Percentiles rank a stretch among this genome's conserved stretches.
phyloP scores from a whole-genome alignment of 2,888 invertebrate species.

The Endomychus coccineus region DNA sequence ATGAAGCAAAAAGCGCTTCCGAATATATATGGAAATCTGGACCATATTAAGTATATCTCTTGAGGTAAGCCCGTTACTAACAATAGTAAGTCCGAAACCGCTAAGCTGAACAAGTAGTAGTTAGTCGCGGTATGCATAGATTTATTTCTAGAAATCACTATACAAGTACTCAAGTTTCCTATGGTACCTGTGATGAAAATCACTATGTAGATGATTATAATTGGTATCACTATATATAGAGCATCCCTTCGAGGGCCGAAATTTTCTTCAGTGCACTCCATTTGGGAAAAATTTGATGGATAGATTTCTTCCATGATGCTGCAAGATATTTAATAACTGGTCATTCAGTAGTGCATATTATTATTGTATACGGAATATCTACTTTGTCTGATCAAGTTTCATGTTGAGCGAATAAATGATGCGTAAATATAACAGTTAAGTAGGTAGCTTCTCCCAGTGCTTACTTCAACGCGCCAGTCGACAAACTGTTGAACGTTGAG shows the following conservation, averaged over 20 bases:
- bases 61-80: slow-evolving; percentile 73
- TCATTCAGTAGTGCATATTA: too few relatives aligned
- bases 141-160: slow-evolving; percentile 79
- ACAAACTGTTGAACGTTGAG: too few relatives aligned
- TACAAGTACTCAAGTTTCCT: slow-evolving; percentile 77
- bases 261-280: slow-evolving; percentile 19
- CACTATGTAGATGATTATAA: slow-evolving; percentile 64
- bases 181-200: slow-evolving; percentile 74
- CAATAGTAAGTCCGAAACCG: slow-evolving; percentile 75
- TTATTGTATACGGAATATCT: too few relatives aligned
- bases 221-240: slow-evolving; percentile 59
- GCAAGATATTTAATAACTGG: too few relatives aligned
- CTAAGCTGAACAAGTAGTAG: slow-evolving; percentile 77
- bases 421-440: too few relatives aligned
- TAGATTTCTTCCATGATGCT: too few relatives aligned
- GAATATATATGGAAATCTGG: slow-evolving; percentile 68
- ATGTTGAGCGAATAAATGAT: too few relatives aligned
- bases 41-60: slow-evolving; percentile 74
- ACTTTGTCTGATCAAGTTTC: too few relatives aligned
- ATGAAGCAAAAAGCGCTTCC: slow-evolving; percentile 72
- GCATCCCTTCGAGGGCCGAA: slow-evolving; percentile 43
- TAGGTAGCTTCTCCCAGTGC: too few relatives aligned
- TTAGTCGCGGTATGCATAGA: slow-evolving; percentile 80
- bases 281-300: slow-evolving; percentile 5
- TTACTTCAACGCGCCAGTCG: too few relatives aligned